Evolutionary conservation across 2,113 vertebrate genomes (phyloP).

Genomic region (Nyctibius bracteatus): DNA sequence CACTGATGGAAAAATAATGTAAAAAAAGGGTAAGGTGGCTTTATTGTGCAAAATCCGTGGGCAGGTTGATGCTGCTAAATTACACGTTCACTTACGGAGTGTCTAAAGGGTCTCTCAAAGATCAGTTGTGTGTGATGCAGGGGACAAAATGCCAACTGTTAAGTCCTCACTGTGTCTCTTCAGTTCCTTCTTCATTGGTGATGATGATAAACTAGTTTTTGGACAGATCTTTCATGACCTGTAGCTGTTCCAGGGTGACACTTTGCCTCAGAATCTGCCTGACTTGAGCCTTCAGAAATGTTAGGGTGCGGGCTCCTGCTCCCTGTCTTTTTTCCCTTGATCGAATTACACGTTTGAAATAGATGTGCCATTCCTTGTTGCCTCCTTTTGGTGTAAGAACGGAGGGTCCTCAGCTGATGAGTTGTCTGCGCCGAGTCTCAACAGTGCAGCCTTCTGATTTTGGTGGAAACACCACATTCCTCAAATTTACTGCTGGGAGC

Average conservation of each 20-base stretch:
- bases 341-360: background rate
- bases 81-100: fast-evolving
- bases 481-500: background rate
- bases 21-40: background rate
- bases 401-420: background rate
- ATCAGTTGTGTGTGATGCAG: background rate
- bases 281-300: background rate
- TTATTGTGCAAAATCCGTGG: fast-evolving
- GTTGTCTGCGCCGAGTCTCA: background rate
- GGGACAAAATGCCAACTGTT: background rate
- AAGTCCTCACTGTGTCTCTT: background rate
- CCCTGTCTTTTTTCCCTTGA: background rate
- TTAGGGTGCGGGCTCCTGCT: background rate
- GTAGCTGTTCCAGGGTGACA: background rate
- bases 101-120: too few relatives aligned
- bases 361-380: background rate
- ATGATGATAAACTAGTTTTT: background rate
- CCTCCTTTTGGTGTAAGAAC: background rate
- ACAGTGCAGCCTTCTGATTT: background rate
- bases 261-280: background rate
- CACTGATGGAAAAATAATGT: background rate
- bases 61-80: fast-evolving
- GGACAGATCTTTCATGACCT: background rate
- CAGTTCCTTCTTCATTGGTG: background rate
- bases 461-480: background rate